Base-by-base conservation (phyloP, 2,888 invertebrate species). In the Omphaloscelis lunosa region DNA sequence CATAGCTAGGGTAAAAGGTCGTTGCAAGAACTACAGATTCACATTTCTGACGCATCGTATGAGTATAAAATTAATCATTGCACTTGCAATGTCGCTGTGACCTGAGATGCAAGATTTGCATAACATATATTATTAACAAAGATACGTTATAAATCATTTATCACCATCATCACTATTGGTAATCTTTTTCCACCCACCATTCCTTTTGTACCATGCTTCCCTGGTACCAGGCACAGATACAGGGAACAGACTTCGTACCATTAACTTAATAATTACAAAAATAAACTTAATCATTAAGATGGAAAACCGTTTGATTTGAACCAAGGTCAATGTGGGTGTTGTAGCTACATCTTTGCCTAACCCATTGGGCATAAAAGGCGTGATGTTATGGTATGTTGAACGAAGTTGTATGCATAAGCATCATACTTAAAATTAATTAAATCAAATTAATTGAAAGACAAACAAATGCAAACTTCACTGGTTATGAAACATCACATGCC, bases 1-100 rank as follows among this genome's bases (percentile, higher is more conserved):
- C 41, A 76, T 11, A 12, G 34, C 48, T n/a, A 79, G 72, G 88
- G 68, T 83, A 75, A 82, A 61, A 78, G 86, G 78, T 86, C 86
- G 41, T 68, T 65, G 29, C 58, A 56, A 63, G 75, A 86, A 81
- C 84, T 53, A 53, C 51, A 77, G 74, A 82, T 70, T 58, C 56
- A n/a, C 61, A 72, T 58, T 61, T 73, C 66, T 86, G 86, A 83
- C 74, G 65, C 78, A 74, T 74, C 39, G 2, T 17, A 62, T 8
- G 56, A 48, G 8, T 45, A 48, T 59, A 62, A 63, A 51, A 68
- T 63, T 63, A 71, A 45, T 59, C 53, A 56, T 59, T 59, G 70
- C 73, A 53, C 53, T 56, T 20, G 27, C 74, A 80, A 80, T 71
- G 58, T 59, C 79, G 83, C 1, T 23, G 34, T 51, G 7, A 20